Base-by-base conservation (phyloP, 2,113 vertebrate genomes). In the Ctenomys sociabilis region DNA sequence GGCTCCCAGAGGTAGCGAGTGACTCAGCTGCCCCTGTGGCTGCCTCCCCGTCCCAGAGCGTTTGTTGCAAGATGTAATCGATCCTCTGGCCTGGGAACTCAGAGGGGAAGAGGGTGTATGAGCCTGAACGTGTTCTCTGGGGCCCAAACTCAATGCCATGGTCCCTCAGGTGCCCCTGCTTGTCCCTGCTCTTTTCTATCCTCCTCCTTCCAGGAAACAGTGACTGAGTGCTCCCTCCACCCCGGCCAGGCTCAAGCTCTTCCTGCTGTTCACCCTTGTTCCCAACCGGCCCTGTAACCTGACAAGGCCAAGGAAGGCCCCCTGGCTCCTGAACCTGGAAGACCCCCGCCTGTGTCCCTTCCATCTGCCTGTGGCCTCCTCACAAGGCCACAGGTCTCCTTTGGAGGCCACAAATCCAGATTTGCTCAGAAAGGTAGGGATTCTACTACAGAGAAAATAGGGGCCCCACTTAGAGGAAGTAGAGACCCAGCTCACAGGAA, bases 231-330 rank as follows among this genome's bases (percentile, higher is more conserved):
- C 35, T 8, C 30, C 3, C 30, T 0, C 16, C 12, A 52, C 52
- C 30, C 52, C 32, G n/a, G 30, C 9, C 0, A 0, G 1, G 22
- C 3, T 7, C 59, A 2, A 3, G 1, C 13, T 3, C 63, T 0
- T 3, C 57, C 1, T 0, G 22, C 6, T 6, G 26, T n/a, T 11
- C 4, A 52, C 14, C n/a, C 52, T 37, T 26, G 9, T 14, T 3
- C 3, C 1, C 16, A 57, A 17, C 54, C 54, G 19, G 54, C 54
- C 54, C 54, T 19, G 54, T 57, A 19, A 17, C 54, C 54, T 57
- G 54, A 17, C 54, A 57, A 57, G 78, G 45, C 73, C 43, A 8
- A 30, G 32, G 37, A 66, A 80, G 82, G 77, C 32, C 40, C 32
- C 72, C 63, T 84, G 32, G 12, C 32, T 24, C 83, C 22, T 2